phyloP scores from a whole-genome alignment of 1,140 invertebrate species.

The Protaetia brevitarsis region DNA sequence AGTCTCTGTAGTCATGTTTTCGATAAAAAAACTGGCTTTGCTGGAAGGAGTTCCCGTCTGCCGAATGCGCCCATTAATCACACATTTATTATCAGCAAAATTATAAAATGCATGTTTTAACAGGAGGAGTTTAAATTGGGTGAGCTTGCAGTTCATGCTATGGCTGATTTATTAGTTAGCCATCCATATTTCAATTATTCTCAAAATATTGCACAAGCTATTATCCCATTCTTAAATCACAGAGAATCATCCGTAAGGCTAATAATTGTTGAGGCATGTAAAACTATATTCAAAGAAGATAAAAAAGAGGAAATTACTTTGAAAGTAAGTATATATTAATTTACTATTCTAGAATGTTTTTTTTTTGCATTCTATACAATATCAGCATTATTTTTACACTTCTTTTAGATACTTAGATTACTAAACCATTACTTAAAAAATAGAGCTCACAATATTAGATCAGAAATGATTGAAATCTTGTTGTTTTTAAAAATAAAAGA shows the following conservation, averaged over 20 bases:
- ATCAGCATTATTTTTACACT: slow-evolving; percentile 14
- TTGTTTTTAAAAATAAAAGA: slow-evolving; percentile 75
- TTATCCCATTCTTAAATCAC: slow-evolving; percentile 78
- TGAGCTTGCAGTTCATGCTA: slow-evolving; percentile 70
- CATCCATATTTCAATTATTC: slow-evolving; percentile 94
- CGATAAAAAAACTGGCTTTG: no score
- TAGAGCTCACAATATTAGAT: slow-evolving; percentile 66
- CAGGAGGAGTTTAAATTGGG: slow-evolving; percentile 58
- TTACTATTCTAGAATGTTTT: slow-evolving; percentile 19
- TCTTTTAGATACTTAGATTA: slow-evolving; percentile 72
- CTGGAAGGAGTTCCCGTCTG: no score
- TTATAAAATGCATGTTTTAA: no score
- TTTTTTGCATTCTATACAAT: no score
- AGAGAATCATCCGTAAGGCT: slow-evolving; percentile 57
- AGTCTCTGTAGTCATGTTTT: no score
- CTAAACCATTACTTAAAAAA: slow-evolving; percentile 80
- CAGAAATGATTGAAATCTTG: slow-evolving; percentile 73
- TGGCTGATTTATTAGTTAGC: slow-evolving; percentile 73
- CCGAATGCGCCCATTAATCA: no score
- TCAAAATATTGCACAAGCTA: slow-evolving; percentile 77
- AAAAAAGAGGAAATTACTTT: slow-evolving; percentile 81
- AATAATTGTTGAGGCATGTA: slow-evolving; percentile 62
- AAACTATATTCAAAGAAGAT: slow-evolving; percentile 76
- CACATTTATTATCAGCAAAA: no score
- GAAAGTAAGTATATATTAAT: slow-evolving; percentile 55